A percentile compares a stretch with the other conserved stretches of the same genome.
These are phyloP conservation scores for Alaudala cheleensis DNA, from an alignment of 2,113 vertebrate species.

Conservation along the genomic window DNA sequence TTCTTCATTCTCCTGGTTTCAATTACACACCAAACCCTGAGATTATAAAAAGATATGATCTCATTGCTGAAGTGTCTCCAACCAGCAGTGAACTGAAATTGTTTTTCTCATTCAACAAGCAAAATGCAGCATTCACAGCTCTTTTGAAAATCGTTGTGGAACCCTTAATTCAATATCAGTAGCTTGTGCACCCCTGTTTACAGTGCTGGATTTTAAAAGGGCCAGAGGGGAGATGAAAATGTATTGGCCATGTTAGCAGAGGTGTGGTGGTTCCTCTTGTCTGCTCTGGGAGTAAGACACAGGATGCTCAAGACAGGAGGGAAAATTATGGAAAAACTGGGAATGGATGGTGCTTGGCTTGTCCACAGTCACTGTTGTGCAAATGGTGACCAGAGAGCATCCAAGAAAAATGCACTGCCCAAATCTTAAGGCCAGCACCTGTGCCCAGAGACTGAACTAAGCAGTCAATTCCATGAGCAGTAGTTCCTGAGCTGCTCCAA, in stretches of 20 bases:
- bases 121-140: neutral
- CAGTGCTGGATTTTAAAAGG: neutral
- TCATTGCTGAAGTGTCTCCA: neutral
- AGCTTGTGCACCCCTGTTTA: neutral
- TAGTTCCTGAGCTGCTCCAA: neutral
- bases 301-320: neutral
- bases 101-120: neutral
- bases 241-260: neutral
- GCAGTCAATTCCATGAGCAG: neutral
- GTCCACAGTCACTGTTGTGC: neutral
- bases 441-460: neutral
- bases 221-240: neutral
- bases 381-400: neutral
- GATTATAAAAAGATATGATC: conserved; percentile 5
- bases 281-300: neutral
- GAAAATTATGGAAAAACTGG: neutral
- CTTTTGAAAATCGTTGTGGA: neutral
- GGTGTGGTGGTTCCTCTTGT: neutral
- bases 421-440: neutral
- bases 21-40: neutral
- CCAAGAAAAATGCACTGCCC: neutral
- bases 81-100: neutral
- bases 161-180: neutral
- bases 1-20: neutral
- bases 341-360: neutral